Conservation (phyloP, 2,888 invertebrate genomes). For the Drosophila nr. fundita region DNA sequence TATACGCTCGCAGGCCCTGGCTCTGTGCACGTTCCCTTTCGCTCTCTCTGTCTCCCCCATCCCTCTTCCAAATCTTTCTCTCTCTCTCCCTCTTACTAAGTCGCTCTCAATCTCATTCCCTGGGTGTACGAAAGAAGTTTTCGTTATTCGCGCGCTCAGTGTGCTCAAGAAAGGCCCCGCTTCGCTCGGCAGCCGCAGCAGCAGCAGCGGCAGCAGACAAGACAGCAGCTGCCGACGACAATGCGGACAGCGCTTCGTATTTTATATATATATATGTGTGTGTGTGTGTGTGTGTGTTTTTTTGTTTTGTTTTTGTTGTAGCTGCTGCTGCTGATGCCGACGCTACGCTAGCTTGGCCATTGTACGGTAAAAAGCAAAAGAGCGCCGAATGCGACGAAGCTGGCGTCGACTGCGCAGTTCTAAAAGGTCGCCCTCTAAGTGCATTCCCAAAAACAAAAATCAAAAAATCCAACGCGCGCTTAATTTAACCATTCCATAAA, state of each 20-base stretch:
- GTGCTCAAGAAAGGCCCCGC: conserved; percentile 81
- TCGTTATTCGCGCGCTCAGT: conserved; percentile 70
- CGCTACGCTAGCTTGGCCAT: conserved; percentile 50
- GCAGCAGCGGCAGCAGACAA: conserved; percentile 49
- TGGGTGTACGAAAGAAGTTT: conserved; percentile 71
- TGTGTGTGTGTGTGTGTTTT: conserved; percentile 30
- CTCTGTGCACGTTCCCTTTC: conserved; percentile 38
- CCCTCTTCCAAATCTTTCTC: conserved; percentile 4
- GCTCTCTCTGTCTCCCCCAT: conserved; percentile 1
- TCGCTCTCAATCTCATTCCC: conserved; percentile 23
- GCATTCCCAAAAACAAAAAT: conserved; percentile 61
- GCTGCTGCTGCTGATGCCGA: conserved; percentile 16
- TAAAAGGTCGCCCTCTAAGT: conserved; percentile 67
- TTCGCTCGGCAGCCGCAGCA: conserved; percentile 57
- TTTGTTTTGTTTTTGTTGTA: conserved; percentile 27
- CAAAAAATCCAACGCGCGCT: conserved; percentile 16
- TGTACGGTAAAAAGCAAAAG: conserved; percentile 55
- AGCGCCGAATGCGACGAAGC: conserved; percentile 19
- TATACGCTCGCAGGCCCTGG: conserved; percentile 51
- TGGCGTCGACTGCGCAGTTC: conserved; percentile 64
- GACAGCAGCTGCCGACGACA: conserved; percentile 60
- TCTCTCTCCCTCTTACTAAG: conserved; percentile 17
- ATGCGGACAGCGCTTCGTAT: conserved; percentile 44
- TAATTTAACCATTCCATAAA: conserved; percentile 29
- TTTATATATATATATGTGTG: conserved; percentile 28